Conservation (phyloP, 1,140 invertebrate genomes). For the Calosoma granatense region DNA sequence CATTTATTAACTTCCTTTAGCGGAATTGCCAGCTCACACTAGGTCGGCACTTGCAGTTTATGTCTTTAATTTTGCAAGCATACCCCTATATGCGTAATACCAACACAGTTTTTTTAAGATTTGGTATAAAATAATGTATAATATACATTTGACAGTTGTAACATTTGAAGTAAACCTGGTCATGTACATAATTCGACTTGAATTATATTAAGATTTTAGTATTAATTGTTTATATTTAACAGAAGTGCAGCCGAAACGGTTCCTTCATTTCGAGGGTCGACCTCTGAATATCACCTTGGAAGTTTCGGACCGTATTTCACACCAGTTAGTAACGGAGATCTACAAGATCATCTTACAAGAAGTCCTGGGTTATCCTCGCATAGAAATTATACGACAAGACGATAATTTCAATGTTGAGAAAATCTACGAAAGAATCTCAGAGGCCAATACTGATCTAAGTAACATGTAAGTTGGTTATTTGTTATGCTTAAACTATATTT, state of each 20-base stretch:
- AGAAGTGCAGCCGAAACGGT: constrained; percentile 33
- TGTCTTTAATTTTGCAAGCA: too few relatives aligned
- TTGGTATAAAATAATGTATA: too few relatives aligned
- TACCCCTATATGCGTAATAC: too few relatives aligned
- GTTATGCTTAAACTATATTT: background rate
- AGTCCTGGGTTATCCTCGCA: constrained; percentile 48
- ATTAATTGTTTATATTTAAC: constrained; percentile 13
- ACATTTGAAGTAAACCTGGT: too few relatives aligned
- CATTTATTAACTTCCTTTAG: too few relatives aligned
- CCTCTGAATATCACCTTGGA: constrained; percentile 38
- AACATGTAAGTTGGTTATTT: constrained; percentile 23
- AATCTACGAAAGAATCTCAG: constrained; percentile 21
- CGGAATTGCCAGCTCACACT: too few relatives aligned
- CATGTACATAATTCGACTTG: background rate
- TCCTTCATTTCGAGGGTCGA: constrained; percentile 24
- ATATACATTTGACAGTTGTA: too few relatives aligned
- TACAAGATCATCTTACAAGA: constrained; percentile 54
- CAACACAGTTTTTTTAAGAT: too few relatives aligned
- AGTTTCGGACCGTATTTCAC: constrained; percentile 44
- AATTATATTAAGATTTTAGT: background rate
- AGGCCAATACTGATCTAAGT: background rate
- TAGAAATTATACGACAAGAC: constrained; percentile 37
- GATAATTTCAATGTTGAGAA: constrained; percentile 35
- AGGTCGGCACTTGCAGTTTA: too few relatives aligned
- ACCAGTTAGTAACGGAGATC: constrained; percentile 50